Base-by-base conservation (phyloP, 2,797 vertebrate species). In the Syngnathus acus region DNA sequence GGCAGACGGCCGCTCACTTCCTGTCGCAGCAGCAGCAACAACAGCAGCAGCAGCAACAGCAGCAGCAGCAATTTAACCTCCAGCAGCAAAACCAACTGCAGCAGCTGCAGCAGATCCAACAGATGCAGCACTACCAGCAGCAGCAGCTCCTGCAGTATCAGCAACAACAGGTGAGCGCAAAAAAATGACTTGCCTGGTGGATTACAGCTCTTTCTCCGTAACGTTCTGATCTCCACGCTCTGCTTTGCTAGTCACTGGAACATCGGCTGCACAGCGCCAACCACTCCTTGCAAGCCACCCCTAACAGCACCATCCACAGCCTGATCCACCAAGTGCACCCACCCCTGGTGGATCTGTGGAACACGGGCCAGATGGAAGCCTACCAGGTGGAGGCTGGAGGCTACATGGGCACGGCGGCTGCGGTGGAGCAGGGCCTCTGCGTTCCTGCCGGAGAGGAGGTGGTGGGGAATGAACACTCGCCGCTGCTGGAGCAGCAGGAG, bases 281-380 rank as follows among this genome's bases (percentile, higher is more conserved):
- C 75, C 92, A 93, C 23, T 93, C 92, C 62, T 84, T 91, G 82
- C 92, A 93, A 86, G 90, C 84, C 0, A 93, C 92, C 7, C 92
- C 92, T 76, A 93, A 90, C 91, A 93, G 88, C 88, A 93, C 86
- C 84, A 90, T 92, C 80, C 92, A 93, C 78, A 91, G 91, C 65
- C 83, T 92, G 80, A 86, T 90, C 17, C 87, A 91, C 26, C 68
- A 87, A 57, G 89, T 83, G 67, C 93, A 93, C 82, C 90, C 94
- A 1, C 93, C 93, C 38, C 68, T 95, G 83, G 92, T 94, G 17
- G 94, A 98, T 50, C 89, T 95, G 83, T 97, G 95, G 92, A 94
- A 95, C 80, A 77, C 87, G 9, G 90, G 84, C 54, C 89, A 89
- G 77, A 84, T 88, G 72, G 92, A 91, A 72, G 82, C 88, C 80